Base-by-base conservation (phyloP, 2,113 vertebrate species). In the Phyllostomus hastatus region DNA sequence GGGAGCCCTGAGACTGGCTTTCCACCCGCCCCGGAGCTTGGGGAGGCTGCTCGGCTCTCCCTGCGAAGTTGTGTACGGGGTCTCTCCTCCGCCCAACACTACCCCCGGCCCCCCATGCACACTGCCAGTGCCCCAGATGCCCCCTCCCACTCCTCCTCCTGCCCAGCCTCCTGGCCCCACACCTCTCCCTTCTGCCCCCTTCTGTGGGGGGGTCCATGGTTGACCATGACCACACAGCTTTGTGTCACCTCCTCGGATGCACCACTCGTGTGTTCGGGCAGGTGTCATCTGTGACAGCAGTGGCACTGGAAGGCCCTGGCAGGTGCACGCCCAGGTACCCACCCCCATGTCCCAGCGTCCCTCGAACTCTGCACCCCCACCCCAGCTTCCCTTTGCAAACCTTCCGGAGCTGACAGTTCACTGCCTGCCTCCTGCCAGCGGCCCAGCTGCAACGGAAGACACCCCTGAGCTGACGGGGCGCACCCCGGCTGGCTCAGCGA, bases 41-140 rank as follows among this genome's bases (percentile, higher is more conserved):
- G 12, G 35, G 54, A 15, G 20, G 38, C 64, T 6, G 15, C 15
- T 67, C 33, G 4, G 2, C 31, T 22, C 22, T 50, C 67, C 14
- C 78, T 11, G 14, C 33, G 41, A 33, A 59, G 17, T 1, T 7
- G 10, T 12, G 81, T 5, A n/a, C 43, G 10, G 28, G 79, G 54
- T 15, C 38, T 57, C 48, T 72, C 46, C 50, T 9, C 12, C 24
- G 4, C 15, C 20, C 2, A 26, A 26, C 75, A 6, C 11, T 17
- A 4, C 17, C 22, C 35, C 2, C 46, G 16, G 10, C 11, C 10
- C 66, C 66, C 22, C 7, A 15, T 10, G 41, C 1, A 33, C 10
- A 7, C 1, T 26, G 33, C 33, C 33, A 10, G 24, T 0, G 35
- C 17, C 48, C 61, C 41, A 10, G 11, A 5, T 3, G 0, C 0